Percentiles rank a stretch among this genome's conserved stretches.
phyloP scores from a whole-genome alignment of 92 coral and sea anemone genomes.

The Epizoanthus ramosus region DNA sequence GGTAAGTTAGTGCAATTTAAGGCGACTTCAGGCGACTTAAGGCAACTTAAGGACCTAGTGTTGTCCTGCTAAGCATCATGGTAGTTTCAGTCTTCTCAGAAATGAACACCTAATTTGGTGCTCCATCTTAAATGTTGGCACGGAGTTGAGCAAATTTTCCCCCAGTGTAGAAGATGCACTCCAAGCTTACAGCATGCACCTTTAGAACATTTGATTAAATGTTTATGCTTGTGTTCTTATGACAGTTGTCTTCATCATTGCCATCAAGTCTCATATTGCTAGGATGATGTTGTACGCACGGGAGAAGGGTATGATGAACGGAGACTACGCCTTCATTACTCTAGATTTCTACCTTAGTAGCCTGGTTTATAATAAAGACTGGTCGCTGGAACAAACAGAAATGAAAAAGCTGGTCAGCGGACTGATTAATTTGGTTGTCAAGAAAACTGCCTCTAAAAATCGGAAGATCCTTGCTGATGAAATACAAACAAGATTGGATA shows the following conservation, averaged over 20 bases:
- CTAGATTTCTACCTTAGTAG: slow-evolving; percentile 59
- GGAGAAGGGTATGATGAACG: slow-evolving; percentile 71
- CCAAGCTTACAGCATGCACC: background rate
- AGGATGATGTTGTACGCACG: slow-evolving; percentile 58
- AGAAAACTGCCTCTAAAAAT: slow-evolving; percentile 42
- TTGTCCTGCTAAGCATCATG: too few relatives aligned
- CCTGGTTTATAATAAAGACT: background rate
- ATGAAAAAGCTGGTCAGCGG: slow-evolving; percentile 54
- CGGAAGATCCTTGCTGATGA: slow-evolving; percentile 14
- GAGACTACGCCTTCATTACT: slow-evolving; percentile 80
- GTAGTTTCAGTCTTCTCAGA: too few relatives aligned
- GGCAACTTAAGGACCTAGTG: too few relatives aligned
- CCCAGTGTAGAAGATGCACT: too few relatives aligned
- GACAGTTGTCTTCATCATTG: slow-evolving; percentile 71
- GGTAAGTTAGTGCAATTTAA: too few relatives aligned
- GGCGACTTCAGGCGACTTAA: too few relatives aligned
- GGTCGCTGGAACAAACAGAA: slow-evolving; percentile 30
- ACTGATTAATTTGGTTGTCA: slow-evolving; percentile 70
- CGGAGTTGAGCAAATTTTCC: too few relatives aligned
- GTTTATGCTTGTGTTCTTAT: background rate
- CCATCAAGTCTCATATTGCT: slow-evolving; percentile 39
- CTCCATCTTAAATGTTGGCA: too few relatives aligned
- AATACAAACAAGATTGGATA: slow-evolving; percentile 45
- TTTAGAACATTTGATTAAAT: background rate
- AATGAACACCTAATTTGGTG: too few relatives aligned